Evolutionary conservation across 2,797 vertebrate genomes (phyloP).

Genomic region (Labeo calbasu): DNA sequence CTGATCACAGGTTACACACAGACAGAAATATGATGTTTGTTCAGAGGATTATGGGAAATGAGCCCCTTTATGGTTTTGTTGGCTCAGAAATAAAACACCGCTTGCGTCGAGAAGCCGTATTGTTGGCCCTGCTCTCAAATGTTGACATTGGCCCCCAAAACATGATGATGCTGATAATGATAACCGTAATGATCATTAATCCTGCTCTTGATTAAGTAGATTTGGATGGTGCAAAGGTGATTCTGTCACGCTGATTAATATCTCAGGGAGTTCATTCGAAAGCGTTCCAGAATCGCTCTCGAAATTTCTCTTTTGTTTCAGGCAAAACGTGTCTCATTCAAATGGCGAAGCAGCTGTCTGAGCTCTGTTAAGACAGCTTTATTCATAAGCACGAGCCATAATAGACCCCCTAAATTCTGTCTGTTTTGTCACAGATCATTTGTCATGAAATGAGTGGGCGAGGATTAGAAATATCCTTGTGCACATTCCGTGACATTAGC

Average conservation of each 20-base stretch:
- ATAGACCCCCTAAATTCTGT: conserved; percentile 51
- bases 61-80: conserved; percentile 47
- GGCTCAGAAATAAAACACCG: conserved; percentile 35
- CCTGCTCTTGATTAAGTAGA: conserved; percentile 44
- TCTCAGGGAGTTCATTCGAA: conserved; percentile 44
- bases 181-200: conserved; percentile 59
- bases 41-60: conserved; percentile 59
- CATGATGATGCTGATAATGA: conserved; percentile 34
- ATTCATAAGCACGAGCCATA: conserved; percentile 50
- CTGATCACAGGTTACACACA: conserved; percentile 54
- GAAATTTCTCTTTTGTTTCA: conserved; percentile 48
- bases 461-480: conserved; percentile 63
- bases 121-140: conserved; percentile 32
- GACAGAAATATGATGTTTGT: conserved; percentile 62
- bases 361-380: conserved; percentile 48
- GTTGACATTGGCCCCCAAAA: conserved; percentile 55
- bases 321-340: conserved; percentile 33
- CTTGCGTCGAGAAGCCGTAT: conserved; percentile 15
- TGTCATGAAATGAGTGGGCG: conserved; percentile 64
- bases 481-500: conserved; percentile 59
- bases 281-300: conserved; percentile 27
- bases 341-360: conserved; percentile 28
- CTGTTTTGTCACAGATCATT: conserved; percentile 64
- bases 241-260: conserved; percentile 41
- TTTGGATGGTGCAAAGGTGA: conserved; percentile 42